A percentile compares a stretch with the other conserved stretches of the same genome.
Evolutionary conservation across 2,888 invertebrate genomes (phyloP).

Genomic region (Acronicta psi): DNA sequence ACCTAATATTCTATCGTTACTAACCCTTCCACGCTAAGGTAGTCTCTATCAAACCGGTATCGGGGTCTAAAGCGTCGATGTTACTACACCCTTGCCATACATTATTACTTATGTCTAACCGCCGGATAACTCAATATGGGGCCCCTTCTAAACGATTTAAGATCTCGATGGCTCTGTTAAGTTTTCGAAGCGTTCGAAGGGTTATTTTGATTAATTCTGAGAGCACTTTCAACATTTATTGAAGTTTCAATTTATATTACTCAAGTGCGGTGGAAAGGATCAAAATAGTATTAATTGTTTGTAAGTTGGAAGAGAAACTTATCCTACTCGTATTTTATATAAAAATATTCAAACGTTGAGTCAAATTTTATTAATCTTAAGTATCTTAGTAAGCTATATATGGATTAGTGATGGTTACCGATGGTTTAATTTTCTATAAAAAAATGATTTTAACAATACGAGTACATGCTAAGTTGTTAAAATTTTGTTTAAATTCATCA

Average conservation of each 20-base stretch:
- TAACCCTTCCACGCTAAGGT: conserved; percentile 71
- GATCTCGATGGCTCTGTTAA: conserved; percentile 81
- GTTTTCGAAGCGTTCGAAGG: conserved; percentile 70
- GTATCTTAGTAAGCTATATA: too few species aligned
- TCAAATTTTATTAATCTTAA: too few species aligned
- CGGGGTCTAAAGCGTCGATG: conserved; percentile 66
- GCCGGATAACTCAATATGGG: conserved; percentile 83
- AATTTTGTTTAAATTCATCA: too few species aligned
- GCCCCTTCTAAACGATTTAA: conserved; percentile 81
- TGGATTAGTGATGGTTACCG: too few species aligned
- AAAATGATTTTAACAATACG: too few species aligned
- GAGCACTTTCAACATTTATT: conserved; percentile 61
- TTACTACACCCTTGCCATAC: conserved; percentile 74
- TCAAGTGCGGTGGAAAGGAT: conserved; percentile 41
- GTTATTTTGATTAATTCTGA: conserved; percentile 82
- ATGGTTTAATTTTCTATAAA: too few species aligned
- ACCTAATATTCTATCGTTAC: conserved; percentile 64
- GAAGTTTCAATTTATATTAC: conserved; percentile 55
- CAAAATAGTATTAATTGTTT: conserved; percentile 48
- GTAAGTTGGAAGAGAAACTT: background rate
- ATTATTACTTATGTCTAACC: conserved; percentile 83
- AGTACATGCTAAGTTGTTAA: too few species aligned
- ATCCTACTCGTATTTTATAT: conserved; percentile 3
- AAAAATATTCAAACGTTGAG: too few species aligned
- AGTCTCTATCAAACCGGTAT: conserved; percentile 73